A percentile compares a stretch with the other conserved stretches of the same genome.
These are phyloP conservation scores for Phalacrocorax aristotelis DNA, from an alignment of 2,113 vertebrate genomes.

Conservation along the genomic window DNA sequence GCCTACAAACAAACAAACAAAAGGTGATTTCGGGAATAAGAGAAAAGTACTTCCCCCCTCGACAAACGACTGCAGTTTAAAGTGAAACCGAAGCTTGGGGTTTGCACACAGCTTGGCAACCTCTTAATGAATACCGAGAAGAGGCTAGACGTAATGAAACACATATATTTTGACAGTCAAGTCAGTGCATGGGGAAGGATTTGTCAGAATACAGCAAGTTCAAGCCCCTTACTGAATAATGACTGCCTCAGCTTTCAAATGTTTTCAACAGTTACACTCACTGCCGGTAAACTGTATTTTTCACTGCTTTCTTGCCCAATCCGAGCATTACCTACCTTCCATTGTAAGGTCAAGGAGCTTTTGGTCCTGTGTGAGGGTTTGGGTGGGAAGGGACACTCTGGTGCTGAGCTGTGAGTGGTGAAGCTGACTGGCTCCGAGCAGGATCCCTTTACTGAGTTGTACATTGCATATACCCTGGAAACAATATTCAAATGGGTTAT, in stretches of 20 bases:
- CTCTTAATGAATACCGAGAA: not conserved
- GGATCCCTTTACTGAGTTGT: slow-evolving; percentile 89
- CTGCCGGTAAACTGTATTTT: not conserved
- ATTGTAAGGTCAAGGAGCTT: slow-evolving; percentile 91
- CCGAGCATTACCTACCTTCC: slow-evolving; percentile 84
- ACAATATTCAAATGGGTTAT: not conserved
- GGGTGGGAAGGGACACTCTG: slow-evolving; percentile 88
- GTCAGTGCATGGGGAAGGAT: not conserved
- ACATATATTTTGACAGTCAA: slow-evolving; percentile 23
- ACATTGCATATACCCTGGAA: slow-evolving; percentile 85
- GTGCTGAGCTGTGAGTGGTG: slow-evolving; percentile 90
- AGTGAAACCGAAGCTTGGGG: not conserved
- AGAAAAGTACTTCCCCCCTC: not conserved
- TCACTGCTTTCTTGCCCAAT: not conserved
- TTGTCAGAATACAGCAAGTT: not conserved
- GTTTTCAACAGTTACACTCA: not conserved
- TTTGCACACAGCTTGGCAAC: slow-evolving; percentile 9
- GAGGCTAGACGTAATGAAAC: slow-evolving; percentile 22
- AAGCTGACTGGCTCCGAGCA: slow-evolving; percentile 90
- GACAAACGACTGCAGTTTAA: not conserved
- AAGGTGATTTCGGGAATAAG: not conserved
- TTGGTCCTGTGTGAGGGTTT: slow-evolving; percentile 91
- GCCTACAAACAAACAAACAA: slow-evolving; percentile 76
- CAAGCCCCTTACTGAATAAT: slow-evolving; percentile 14
- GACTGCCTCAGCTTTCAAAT: not conserved